Evolutionary conservation across 2,888 invertebrate species (phyloP), one percentile per base, ranked within the genome.

Genomic region (Ceramica pisi): DNA sequence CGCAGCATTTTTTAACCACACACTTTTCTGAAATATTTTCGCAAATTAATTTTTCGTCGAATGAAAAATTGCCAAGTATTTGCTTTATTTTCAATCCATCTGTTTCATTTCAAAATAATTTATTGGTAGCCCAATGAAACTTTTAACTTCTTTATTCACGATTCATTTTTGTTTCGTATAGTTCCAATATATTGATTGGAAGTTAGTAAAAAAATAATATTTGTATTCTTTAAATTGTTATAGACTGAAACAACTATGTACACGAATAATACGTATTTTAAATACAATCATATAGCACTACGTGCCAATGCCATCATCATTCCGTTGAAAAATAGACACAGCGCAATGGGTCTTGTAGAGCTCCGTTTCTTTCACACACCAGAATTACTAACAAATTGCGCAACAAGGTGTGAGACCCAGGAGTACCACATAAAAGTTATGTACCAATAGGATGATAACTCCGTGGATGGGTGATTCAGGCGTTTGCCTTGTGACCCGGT

Each of bases 31-130:
- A 21, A 66, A 46, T 50, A 9, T 35, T 51, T 38, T 48, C 6
- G 12, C 23, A 1, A 21, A 41, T 46, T 12, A 5, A 41, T 35
- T 1, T 44, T 46, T 53, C 21, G 6, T 23, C 8, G 6, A 55
- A 50, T 50, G 2, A 68, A 56, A 35, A 19, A 16, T 35, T 48
- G 46, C 7, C 5, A n/a, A 4, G 0, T 56, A 8, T 46, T 53
- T 23, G 5, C 19, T 51, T 57, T 59, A 16, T 67, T 67, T 67
- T 53, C 16, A 57, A 50, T 44, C 8, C 16, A 38, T 50, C 23
- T 26, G 19, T 38, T 51, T 72, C 10, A 38, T 19, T n/a, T 23
- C n/a, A 14, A 55, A 60, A 26, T 23, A 48, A 48, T 19, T n/a
- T 14, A 53, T 31, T 48, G 38, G 14, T 14, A 14, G 12, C 8